Conservation (phyloP, 2,113 vertebrate genomes). For the Macaca nemestrina region DNA sequence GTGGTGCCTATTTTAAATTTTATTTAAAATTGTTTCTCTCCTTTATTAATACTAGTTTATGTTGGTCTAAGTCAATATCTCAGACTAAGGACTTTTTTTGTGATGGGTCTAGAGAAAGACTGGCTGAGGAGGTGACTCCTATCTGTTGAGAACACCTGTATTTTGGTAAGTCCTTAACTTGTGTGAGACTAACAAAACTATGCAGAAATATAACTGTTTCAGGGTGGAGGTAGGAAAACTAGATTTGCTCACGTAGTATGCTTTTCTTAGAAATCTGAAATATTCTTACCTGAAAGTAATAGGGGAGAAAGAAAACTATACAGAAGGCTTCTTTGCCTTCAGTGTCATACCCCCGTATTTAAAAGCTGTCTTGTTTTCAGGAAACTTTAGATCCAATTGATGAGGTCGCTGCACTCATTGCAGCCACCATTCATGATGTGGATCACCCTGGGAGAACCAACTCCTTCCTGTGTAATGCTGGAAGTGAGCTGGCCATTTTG, state of each 20-base stretch:
- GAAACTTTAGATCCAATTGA: constrained; percentile 95
- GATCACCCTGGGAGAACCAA: constrained; percentile 98
- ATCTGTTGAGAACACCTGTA: background rate
- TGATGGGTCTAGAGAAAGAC: background rate
- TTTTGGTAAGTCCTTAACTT: background rate
- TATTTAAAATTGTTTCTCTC: background rate
- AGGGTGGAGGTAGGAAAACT: background rate
- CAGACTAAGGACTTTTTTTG: background rate
- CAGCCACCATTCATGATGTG: constrained; percentile 95
- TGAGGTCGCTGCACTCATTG: constrained; percentile 94
- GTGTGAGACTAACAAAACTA: background rate
- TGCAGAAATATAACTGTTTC: accelerated
- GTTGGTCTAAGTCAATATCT: background rate
- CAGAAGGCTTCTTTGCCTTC: background rate
- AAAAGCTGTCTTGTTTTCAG: constrained; percentile 79
- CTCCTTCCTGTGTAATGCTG: constrained; percentile 97
- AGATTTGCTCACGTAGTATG: background rate
- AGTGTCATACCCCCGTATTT: background rate
- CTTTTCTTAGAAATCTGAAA: background rate
- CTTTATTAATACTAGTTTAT: background rate
- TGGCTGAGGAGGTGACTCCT: background rate
- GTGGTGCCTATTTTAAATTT: too few relatives aligned
- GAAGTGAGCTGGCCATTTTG: constrained; percentile 94
- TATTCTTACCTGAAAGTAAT: background rate
- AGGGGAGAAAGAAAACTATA: background rate